These are phyloP conservation scores for Orchestia grillus DNA, from an alignment of 1,140 invertebrate genomes.

Conservation along the genomic window DNA sequence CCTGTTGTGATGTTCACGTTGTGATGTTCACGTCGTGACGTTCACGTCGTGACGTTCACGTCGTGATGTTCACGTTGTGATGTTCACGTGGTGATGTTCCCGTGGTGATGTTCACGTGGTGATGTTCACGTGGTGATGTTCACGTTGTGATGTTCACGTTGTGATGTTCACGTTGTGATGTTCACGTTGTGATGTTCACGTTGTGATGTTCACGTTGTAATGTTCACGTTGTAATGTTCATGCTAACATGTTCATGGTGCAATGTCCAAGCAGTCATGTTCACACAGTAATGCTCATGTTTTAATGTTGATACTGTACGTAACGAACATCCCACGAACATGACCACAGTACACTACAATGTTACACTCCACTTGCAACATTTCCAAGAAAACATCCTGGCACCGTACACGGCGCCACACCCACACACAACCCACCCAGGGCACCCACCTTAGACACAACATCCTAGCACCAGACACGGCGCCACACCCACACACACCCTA, in stretches of 20 bases:
- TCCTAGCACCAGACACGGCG: too few species aligned
- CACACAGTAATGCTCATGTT: too few species aligned
- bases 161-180: not conserved
- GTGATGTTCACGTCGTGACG: not conserved
- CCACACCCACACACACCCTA: not conserved
- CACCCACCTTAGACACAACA: conserved; percentile 80
- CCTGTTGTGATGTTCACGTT: not conserved
- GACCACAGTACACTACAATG: too few species aligned
- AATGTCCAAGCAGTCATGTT: too few species aligned
- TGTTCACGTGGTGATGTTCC: not conserved
- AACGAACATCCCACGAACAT: too few species aligned
- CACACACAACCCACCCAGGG: not conserved
- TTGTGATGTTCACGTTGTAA: not conserved
- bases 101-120: not conserved
- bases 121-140: not conserved
- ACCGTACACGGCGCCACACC: not conserved
- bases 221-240: too few species aligned
- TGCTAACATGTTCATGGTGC: too few species aligned
- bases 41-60: too few species aligned
- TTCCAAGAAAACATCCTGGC: too few species aligned
- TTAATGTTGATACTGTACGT: too few species aligned
- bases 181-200: not conserved
- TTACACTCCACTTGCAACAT: too few species aligned
- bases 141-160: not conserved
- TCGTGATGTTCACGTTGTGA: not conserved